Conservation (phyloP, 2,113 vertebrate genomes). For the Micronycteris hirsuta region DNA sequence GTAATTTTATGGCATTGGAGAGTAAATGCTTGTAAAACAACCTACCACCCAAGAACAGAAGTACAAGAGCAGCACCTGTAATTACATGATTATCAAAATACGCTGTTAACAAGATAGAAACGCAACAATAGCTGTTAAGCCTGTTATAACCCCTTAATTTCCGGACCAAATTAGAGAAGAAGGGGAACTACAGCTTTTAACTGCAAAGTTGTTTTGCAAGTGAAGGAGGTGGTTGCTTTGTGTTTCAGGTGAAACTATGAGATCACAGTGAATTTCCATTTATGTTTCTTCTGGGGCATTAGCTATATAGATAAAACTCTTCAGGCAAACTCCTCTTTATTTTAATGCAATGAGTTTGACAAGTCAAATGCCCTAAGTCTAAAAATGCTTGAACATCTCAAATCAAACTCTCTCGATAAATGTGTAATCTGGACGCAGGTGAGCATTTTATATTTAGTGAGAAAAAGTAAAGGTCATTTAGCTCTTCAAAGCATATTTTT, state of each 20-base stretch:
- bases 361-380: constrained; percentile 29
- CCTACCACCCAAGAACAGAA: background rate
- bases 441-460: constrained; percentile 70
- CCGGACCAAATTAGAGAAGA: background rate
- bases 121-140: background rate
- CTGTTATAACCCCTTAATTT: background rate
- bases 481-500: constrained; percentile 69
- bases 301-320: constrained; percentile 33
- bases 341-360: constrained; percentile 45
- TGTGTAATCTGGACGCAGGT: constrained; percentile 48
- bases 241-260: background rate
- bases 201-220: background rate
- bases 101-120: background rate
- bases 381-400: constrained; percentile 5
- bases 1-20: background rate
- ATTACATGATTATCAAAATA: background rate
- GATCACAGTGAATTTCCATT: background rate
- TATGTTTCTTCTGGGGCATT: background rate
- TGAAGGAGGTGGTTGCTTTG: background rate
- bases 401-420: background rate
- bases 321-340: background rate
- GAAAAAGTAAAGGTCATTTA: constrained; percentile 77
- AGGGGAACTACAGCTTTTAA: background rate
- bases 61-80: background rate
- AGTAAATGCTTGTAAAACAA: background rate